Evolutionary conservation across 2,888 invertebrate genomes (phyloP).

Genomic region (Drosophila pegasa): DNA sequence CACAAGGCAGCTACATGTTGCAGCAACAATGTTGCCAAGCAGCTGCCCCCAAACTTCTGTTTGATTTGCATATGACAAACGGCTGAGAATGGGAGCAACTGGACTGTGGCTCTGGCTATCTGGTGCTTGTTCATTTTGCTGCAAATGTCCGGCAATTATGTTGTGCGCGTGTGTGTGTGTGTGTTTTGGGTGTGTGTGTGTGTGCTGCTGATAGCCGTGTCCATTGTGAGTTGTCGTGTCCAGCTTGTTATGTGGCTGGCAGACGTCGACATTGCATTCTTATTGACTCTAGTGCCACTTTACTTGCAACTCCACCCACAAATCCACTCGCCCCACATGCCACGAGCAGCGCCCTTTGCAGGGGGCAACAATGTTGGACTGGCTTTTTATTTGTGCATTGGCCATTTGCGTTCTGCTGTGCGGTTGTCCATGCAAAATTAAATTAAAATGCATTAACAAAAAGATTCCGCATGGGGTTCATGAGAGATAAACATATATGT

Average conservation of each 20-base stretch:
- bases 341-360: constrained; percentile 28
- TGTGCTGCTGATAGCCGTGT: constrained; percentile 58
- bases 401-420: constrained; percentile 60
- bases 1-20: constrained; percentile 57
- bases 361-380: constrained; percentile 63
- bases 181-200: constrained; percentile 27
- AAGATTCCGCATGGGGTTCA: constrained; percentile 24
- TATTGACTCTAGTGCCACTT: constrained; percentile 79
- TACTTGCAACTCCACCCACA: constrained; percentile 38
- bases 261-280: constrained; percentile 75
- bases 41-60: constrained; percentile 40
- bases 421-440: constrained; percentile 77
- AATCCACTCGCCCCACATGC: not conserved
- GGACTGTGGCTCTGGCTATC: constrained; percentile 14
- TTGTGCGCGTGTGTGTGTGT: constrained; percentile 41
- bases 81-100: constrained; percentile 5
- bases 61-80: constrained; percentile 80
- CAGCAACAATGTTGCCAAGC: constrained; percentile 74
- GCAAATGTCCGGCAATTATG: constrained; percentile 82
- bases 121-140: constrained; percentile 69
- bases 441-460: constrained; percentile 80
- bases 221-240: constrained; percentile 61
- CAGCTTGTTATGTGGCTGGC: constrained; percentile 76
- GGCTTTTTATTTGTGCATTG: constrained; percentile 55
- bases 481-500: constrained; percentile 8